These are phyloP conservation scores for Calameuta idolon DNA, from an alignment of 2,888 invertebrate species.

Conservation along the genomic window DNA sequence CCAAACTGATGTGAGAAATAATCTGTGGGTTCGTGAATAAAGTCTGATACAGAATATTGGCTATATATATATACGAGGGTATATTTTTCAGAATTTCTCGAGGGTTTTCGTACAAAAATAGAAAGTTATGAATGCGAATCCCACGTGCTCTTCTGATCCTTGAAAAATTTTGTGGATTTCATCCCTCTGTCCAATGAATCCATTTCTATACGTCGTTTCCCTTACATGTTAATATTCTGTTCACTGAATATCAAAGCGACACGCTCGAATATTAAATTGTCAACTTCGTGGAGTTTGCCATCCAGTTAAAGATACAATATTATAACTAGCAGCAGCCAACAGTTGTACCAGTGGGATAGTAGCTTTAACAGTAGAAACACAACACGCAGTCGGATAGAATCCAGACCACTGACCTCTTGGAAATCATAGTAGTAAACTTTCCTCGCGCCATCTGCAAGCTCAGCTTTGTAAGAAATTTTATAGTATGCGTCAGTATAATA, in stretches of 20 bases:
- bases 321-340: not conserved
- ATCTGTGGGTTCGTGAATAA: not conserved
- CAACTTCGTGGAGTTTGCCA: constrained; percentile 28
- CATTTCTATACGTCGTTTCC: constrained; percentile 28
- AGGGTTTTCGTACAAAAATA: not conserved
- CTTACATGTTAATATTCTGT: constrained; percentile 58
- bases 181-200: not conserved
- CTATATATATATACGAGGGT: not conserved
- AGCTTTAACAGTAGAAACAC: not conserved
- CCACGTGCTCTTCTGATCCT: not conserved
- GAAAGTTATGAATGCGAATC: not conserved
- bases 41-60: not conserved
- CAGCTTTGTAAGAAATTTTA: not conserved
- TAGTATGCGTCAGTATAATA: not conserved
- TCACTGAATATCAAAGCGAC: constrained; percentile 53
- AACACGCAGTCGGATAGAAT: not conserved
- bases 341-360: not conserved
- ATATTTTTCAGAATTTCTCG: not conserved
- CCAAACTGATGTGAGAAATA: not conserved
- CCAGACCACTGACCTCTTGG: not conserved
- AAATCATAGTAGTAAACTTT: not conserved
- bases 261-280: constrained; percentile 52
- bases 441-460: not conserved
- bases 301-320: not conserved
- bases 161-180: not conserved